Evolutionary conservation across 1,140 invertebrate species (phyloP), one percentile per base, ranked within the genome.

Genomic region (Phocides pigmalion): DNA sequence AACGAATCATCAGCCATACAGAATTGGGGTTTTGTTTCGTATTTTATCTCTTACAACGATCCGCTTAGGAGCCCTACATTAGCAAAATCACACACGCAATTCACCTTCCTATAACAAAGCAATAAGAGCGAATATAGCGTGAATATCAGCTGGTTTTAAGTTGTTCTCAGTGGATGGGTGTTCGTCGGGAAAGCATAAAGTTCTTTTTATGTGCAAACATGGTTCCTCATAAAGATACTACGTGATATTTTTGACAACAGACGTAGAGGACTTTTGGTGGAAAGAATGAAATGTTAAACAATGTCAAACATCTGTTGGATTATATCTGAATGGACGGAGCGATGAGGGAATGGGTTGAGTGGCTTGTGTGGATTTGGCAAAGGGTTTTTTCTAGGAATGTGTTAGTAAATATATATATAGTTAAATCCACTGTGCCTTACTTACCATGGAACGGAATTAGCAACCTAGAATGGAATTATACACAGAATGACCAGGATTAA

Each of bases 231-330:
- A 84, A 81, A 84, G 73, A 72, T 73, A 53, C 61, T 70, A 81
- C 81, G 81, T 84, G 81, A 84, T 76, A 73, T 78, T 80, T 82
- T 80, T 84, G 79, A 78, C 77, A 80, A 82, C 54, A 73, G 51
- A 39, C 41, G 11, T 64, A 19, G 59, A 70, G 61, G 70, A 71
- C 64, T 75, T 77, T 72, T 62, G 41, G 42, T 61, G 56, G 66
- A 53, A 53, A 37, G 65, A 79, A 79, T 72, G 69, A 70, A 79
- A 76, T 72, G 66, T 68, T 74, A 63, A 68, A 66, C 62, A 54
- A 59, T 41, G 49, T 25, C 42, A 53, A 44, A 47, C 66, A 68
- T 68, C 37, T 72, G 72, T 66, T 46, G 59, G 39, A 53, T 62
- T 28, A 56, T 56, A 41, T 56, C 53, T 44, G 39, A n/a, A n/a